A percentile compares a stretch with the other conserved stretches of the same genome.
Conservation (phyloP, 2,888 invertebrate species). For the Tineola bisselliella region DNA sequence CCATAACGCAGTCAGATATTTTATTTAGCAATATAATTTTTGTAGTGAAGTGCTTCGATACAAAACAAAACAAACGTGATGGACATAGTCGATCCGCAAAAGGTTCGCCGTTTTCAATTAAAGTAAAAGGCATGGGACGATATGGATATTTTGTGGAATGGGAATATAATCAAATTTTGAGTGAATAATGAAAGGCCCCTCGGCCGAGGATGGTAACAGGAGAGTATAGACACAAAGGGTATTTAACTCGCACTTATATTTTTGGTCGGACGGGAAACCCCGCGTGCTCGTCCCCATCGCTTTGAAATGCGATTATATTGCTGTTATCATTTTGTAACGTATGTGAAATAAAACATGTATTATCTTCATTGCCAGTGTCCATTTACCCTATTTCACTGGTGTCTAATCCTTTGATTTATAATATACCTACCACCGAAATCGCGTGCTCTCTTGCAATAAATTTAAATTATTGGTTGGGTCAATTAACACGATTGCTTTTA, state of each 20-base stretch:
- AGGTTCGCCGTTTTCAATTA: constrained; percentile 55
- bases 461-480: constrained; percentile 64
- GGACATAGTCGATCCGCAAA: constrained; percentile 4
- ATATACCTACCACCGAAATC: constrained; percentile 46
- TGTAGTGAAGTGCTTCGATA: neutral
- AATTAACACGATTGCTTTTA: constrained; percentile 63
- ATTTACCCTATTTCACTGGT: constrained; percentile 42
- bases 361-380: constrained; percentile 59
- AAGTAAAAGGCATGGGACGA: constrained; percentile 58
- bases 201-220: constrained; percentile 48
- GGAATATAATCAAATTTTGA: constrained; percentile 67
- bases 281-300: constrained; percentile 20
- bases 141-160: constrained; percentile 66
- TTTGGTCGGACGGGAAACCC: constrained; percentile 44
- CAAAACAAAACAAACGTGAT: constrained; percentile 12
- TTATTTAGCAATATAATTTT: constrained; percentile 5
- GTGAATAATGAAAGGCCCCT: constrained; percentile 66
- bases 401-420: constrained; percentile 65
- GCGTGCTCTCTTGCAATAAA: constrained; percentile 55
- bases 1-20: constrained; percentile 2
- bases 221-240: constrained; percentile 61
- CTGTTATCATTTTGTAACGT: constrained; percentile 63
- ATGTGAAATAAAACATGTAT: constrained; percentile 62
- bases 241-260: constrained; percentile 67
- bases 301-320: constrained; percentile 43